Base-by-base conservation (phyloP, 2,113 vertebrate genomes). In the Atlantisia rogersi region DNA sequence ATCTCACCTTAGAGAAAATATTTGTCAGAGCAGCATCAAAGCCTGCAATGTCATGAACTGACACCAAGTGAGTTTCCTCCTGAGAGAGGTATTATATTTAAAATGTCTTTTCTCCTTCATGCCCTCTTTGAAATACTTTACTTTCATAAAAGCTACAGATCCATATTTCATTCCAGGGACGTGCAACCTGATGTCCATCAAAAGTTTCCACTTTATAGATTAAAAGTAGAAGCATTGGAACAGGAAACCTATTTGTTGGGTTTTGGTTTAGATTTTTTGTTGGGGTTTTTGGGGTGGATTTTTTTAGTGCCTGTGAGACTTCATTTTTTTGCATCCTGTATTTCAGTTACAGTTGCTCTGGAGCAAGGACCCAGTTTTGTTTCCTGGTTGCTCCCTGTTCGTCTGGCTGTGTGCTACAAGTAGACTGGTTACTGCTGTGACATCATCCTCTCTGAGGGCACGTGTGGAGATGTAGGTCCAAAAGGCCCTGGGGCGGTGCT, bases 21-120 rank as follows among this genome's bases (percentile, higher is more conserved):
- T 92, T 96, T 95, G 88, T 96, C 93, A 86, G 90, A 94, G 68
- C 35, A 86, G 22, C 42, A 90, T 96, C 92, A 90, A 96, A 97
- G 82, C 86, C 88, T 90, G 10, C 44, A 65, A n/a, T 94, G 89
- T 94, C 81, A 76, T 48, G 82, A 95, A 93, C 85, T 90, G 88
- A 90, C 53, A 56, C 39, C 22, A 59, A 75, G 74, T 84, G 29
- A 92, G 42, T 95, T 91, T 89, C 39, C 3, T 96, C 82, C 35
- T 90, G 79, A 90, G 73, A 90, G 55, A 82, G 14, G 15, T 50
- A 56, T 80, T 88, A 64, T 48, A 86, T 92, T 94, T 96, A 90
- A 95, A 93, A 94, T 75, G 42, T 62, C 39, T 91, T 88, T 85
- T 46, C 75, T 91, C n/a, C 26, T 84, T 52, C 29, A 52, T 86